phyloP scores from a whole-genome alignment of 2,113 vertebrate species.

The Peromyscus maniculatus region DNA sequence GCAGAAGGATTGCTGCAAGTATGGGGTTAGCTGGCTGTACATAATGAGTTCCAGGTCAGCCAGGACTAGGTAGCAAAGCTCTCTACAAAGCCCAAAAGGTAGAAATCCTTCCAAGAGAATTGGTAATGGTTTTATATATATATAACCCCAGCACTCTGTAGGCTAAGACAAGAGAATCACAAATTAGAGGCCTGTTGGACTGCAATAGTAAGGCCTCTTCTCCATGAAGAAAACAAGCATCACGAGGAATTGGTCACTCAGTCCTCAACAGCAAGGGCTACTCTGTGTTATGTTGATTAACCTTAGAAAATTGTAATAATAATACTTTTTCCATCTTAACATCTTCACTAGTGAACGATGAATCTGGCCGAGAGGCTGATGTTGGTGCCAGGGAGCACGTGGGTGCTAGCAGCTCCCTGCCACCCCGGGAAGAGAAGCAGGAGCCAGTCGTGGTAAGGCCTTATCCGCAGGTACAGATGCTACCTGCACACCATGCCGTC shows the following conservation, averaged over 20 bases:
- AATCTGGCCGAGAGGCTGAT: constrained; percentile 91
- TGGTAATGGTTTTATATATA: not conserved
- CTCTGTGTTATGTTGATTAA: not conserved
- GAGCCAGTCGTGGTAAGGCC: constrained; percentile 97
- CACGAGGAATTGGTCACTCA: not conserved
- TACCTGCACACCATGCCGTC: constrained; percentile 92
- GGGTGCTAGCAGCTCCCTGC: constrained; percentile 86
- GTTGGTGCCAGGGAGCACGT: constrained; percentile 91
- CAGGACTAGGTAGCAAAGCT: not conserved
- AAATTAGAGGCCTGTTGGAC: not conserved
- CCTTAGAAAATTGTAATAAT: not conserved
- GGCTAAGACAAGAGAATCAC: not conserved
- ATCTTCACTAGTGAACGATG: constrained; percentile 86
- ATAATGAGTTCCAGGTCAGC: not conserved
- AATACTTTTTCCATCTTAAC: not conserved
- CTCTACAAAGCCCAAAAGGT: not conserved
- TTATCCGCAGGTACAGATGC: constrained; percentile 95
- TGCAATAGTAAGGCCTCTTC: not conserved
- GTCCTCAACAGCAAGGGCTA: not conserved
- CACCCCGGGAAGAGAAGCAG: constrained; percentile 97
- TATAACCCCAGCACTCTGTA: not conserved
- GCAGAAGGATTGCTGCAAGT: not conserved
- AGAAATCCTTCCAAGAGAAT: not conserved
- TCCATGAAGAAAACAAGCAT: not conserved
- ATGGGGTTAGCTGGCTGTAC: not conserved